Conservation (phyloP, 2,797 vertebrate species). For the Phoxinus dragarum region DNA sequence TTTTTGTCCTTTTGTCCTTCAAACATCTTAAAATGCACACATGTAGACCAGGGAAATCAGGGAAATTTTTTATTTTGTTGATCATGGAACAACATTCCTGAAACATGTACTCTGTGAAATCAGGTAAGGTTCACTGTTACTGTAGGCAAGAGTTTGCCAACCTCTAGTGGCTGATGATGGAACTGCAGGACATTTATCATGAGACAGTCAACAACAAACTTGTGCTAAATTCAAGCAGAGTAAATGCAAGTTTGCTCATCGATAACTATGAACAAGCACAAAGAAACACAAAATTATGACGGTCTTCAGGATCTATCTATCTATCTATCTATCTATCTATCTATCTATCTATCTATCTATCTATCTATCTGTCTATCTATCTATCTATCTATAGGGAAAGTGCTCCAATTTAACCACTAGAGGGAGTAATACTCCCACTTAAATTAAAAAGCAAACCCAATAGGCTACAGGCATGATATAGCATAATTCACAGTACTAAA, state of each 20-base stretch:
- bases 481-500: not conserved
- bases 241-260: too few species aligned
- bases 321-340: too few species aligned
- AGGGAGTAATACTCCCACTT: not conserved
- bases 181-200: not conserved
- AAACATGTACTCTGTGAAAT: too few species aligned
- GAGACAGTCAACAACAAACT: too few species aligned
- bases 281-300: not conserved
- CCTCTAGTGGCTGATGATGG: not conserved
- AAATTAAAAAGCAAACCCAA: not conserved
- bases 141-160: not conserved
- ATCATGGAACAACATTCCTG: too few species aligned
- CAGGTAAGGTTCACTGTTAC: not conserved
- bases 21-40: not conserved
- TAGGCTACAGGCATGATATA: not conserved
- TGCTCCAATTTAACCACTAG: not conserved
- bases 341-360: too few species aligned
- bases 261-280: too few species aligned
- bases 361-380: too few species aligned
- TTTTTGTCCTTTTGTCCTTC: not conserved
- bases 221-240: too few species aligned
- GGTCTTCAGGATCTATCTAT: not conserved
- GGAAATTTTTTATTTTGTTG: too few species aligned
- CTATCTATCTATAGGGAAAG: too few species aligned
- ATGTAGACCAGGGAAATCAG: too few species aligned